phyloP scores from a whole-genome alignment of 1,140 invertebrate genomes.

The Drosophila truncata region DNA sequence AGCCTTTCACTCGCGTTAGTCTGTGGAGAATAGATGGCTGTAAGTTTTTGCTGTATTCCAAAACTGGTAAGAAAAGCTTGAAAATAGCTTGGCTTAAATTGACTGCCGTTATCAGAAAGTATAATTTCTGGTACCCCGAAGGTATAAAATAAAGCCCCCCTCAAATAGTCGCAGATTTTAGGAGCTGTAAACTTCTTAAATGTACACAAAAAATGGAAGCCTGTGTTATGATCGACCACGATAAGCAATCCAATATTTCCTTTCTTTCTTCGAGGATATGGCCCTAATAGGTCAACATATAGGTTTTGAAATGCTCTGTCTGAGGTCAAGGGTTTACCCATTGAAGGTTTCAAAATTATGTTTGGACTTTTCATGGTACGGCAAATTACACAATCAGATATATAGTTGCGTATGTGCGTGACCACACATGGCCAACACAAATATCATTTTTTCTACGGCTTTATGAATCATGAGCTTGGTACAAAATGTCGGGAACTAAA shows the following conservation, averaged over 20 bases:
- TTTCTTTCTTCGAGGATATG: conserved; percentile 21
- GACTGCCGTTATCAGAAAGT: conserved; percentile 2
- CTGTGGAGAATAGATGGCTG: neutral
- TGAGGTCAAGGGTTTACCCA: conserved; percentile 2
- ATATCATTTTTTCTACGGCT: neutral
- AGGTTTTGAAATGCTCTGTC: conserved; percentile 29
- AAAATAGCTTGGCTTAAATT: conserved; percentile 1
- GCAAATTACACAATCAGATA: neutral
- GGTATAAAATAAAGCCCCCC: neutral
- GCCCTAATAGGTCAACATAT: conserved; percentile 26
- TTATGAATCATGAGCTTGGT: neutral
- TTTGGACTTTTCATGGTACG: neutral
- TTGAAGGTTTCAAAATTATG: conserved; percentile 2
- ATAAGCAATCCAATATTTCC: conserved; percentile 22
- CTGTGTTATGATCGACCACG: conserved; percentile 14
- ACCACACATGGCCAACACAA: neutral
- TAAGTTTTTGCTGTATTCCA: neutral
- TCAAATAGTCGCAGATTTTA: conserved; percentile 11
- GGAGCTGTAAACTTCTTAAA: conserved; percentile 10
- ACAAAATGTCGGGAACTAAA: neutral
- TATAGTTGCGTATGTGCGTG: neutral
- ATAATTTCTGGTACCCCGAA: neutral
- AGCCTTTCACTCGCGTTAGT: conserved; percentile 4
- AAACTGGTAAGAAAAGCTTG: conserved; percentile 7
- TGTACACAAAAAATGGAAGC: conserved; percentile 9